These are phyloP conservation scores for Branchipolynoe longqiensis DNA, from an alignment of 2,888 invertebrate species.

Conservation along the genomic window DNA sequence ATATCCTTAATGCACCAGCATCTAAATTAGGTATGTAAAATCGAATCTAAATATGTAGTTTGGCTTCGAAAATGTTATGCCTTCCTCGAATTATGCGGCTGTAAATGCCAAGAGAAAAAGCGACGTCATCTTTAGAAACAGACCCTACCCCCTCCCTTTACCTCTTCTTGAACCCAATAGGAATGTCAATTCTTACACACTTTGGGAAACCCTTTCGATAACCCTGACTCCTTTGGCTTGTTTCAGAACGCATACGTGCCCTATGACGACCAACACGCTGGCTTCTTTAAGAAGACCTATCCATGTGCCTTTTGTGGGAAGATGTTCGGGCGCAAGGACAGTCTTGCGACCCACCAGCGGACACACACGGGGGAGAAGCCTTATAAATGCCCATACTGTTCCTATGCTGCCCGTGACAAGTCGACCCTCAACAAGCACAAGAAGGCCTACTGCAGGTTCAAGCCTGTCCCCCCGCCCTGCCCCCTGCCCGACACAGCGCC, in stretches of 20 bases:
- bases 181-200: too few relatives aligned
- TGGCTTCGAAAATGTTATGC: too few relatives aligned
- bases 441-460: conserved; percentile 10
- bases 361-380: conserved; percentile 36
- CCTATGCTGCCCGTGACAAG: background rate
- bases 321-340: background rate
- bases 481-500: too few relatives aligned
- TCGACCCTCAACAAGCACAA: conserved; percentile 27
- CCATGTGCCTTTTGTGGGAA: background rate
- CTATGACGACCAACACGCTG: background rate
- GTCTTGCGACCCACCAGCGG: background rate
- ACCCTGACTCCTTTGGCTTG: background rate
- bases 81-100: too few relatives aligned
- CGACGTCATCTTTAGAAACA: too few relatives aligned
- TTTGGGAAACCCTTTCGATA: background rate
- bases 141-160: background rate
- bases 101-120: too few relatives aligned
- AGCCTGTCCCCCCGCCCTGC: background rate
- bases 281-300: background rate
- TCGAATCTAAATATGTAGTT: too few relatives aligned
- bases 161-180: background rate
- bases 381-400: background rate
- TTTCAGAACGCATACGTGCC: background rate
- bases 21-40: too few relatives aligned
- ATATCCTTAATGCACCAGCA: too few relatives aligned